Evolutionary conservation across 2,113 vertebrate species (phyloP), one percentile per base, ranked within the genome.

Genomic region (Cyprinodon brontotheroides): DNA sequence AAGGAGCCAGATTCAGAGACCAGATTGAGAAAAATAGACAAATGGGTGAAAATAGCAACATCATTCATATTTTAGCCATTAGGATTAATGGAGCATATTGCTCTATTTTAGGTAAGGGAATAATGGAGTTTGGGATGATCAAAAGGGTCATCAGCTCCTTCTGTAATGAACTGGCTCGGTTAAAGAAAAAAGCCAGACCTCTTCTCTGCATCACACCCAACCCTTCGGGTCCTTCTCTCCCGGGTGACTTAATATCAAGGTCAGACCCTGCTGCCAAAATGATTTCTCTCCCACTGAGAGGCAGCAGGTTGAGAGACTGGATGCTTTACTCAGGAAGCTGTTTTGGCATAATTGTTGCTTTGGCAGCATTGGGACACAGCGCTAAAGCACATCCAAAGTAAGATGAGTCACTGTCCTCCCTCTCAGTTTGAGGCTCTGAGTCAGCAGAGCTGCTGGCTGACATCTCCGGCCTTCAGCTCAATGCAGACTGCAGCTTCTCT

Each of bases 31-130:
- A 15, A 72, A 7, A 57, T 4, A 61, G 13, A 71, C 15, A 38
- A 2, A 11, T 4, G 4, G 62, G 66, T 22, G 9, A 59, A 53
- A 37, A 2, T 11, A 53, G 5, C 4, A 17, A 38, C 17, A 53
- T 45, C 65, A 68, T 77, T 86, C 57, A 43, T 68, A 81, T 79
- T 4, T 79, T 13, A 38, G 7, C 64, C 47, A 39, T 73, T 73
- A 57, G 3, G 39, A 74, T 79, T 77, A 68, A 86, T 60, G 2
- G 68, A 45, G 62, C 62, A 65, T 64, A 68, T 13, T 15, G 75
- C 45, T 84, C 85, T 90, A 89, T 89, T 92, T 82, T 29, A 67
- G 53, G 80, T 0, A 4, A 63, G 22, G 68, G 72, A 83, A 82
- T 70, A 81, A 84, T 6, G 22, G 60, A 41, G 50, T 72, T 74